Conservation (phyloP, 1,140 invertebrate genomes). For the Ectropis grisescens region DNA sequence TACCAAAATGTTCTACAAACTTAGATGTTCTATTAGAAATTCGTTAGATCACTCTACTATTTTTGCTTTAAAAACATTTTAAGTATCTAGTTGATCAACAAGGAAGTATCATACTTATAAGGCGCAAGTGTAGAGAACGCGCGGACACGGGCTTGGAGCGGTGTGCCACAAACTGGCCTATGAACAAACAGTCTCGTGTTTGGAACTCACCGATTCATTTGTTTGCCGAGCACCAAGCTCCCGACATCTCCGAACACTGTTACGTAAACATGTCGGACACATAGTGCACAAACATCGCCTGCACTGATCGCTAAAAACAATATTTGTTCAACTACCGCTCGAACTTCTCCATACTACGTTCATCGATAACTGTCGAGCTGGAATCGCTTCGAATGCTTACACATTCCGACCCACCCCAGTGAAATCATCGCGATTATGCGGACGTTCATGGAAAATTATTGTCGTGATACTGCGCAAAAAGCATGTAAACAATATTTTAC, state of each 20-base stretch:
- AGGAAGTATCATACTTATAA: no score
- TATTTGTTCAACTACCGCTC: slow-evolving; percentile 54
- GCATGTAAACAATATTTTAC: slow-evolving; percentile 20
- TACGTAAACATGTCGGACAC: slow-evolving; percentile 64
- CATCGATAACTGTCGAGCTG: slow-evolving; percentile 18
- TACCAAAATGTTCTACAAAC: no score
- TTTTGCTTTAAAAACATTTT: no score
- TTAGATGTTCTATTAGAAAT: slow-evolving; percentile 2
- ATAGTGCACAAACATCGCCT: slow-evolving; percentile 41
- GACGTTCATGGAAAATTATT: slow-evolving; percentile 21
- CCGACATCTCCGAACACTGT: slow-evolving; percentile 38
- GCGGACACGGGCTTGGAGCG: no score
- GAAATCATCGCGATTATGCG: slow-evolving; percentile 10
- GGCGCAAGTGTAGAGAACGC: slow-evolving; percentile 18
- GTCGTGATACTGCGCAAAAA: slow-evolving; percentile 23
- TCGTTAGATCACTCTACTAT: slow-evolving; percentile 8
- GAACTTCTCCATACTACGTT: slow-evolving; percentile 16
- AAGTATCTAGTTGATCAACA: no score
- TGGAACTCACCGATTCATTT: slow-evolving; percentile 36
- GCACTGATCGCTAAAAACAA: slow-evolving; percentile 65
- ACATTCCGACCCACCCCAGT: slow-evolving; percentile 1
- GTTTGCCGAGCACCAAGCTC: slow-evolving; percentile 34
- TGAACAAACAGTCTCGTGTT: slow-evolving; percentile 35
- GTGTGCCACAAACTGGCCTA: slow-evolving; percentile 20
- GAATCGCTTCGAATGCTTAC: background rate